Evolutionary conservation across 2,888 invertebrate species (phyloP).

Genomic region (Oxystoma pomonae): DNA sequence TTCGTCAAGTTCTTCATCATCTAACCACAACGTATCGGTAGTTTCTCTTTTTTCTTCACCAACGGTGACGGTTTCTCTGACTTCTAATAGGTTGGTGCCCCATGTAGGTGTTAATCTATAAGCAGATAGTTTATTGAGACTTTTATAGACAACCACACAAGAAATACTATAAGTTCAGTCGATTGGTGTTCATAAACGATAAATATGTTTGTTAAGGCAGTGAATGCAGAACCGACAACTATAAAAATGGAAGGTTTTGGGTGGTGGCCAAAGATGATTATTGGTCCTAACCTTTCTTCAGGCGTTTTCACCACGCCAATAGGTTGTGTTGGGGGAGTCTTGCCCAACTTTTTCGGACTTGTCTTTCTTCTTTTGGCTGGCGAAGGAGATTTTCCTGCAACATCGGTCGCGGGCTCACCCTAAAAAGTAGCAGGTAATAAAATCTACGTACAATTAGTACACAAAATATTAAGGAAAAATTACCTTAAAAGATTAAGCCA

Average conservation of each 20-base stretch:
- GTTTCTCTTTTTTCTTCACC: conserved; percentile 7
- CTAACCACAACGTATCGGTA: not conserved
- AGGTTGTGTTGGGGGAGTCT: conserved; percentile 32
- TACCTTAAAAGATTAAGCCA: too few relatives aligned
- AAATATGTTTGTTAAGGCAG: too few relatives aligned
- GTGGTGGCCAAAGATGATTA: too few relatives aligned
- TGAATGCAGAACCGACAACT: too few relatives aligned
- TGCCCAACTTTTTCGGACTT: conserved; percentile 27
- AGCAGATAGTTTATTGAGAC: too few relatives aligned
- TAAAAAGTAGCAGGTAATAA: too few relatives aligned
- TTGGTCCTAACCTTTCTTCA: conserved; percentile 37
- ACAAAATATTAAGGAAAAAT: too few relatives aligned
- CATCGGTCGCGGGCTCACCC: conserved; percentile 7
- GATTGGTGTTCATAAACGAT: too few relatives aligned
- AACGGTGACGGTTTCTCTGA: conserved; percentile 25
- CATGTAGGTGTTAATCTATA: conserved; percentile 38
- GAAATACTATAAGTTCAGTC: too few relatives aligned
- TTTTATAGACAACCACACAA: too few relatives aligned
- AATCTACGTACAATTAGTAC: too few relatives aligned
- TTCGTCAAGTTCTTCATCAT: conserved; percentile 7
- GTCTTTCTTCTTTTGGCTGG: conserved; percentile 12
- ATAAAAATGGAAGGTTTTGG: too few relatives aligned
- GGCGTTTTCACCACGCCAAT: conserved; percentile 29
- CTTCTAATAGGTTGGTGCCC: conserved; percentile 44
- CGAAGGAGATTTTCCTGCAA: conserved; percentile 27